Percentiles rank a stretch among this genome's conserved stretches.
These are phyloP conservation scores for Anodontia alba DNA, from an alignment of 2,888 invertebrate species.

Conservation along the genomic window DNA sequence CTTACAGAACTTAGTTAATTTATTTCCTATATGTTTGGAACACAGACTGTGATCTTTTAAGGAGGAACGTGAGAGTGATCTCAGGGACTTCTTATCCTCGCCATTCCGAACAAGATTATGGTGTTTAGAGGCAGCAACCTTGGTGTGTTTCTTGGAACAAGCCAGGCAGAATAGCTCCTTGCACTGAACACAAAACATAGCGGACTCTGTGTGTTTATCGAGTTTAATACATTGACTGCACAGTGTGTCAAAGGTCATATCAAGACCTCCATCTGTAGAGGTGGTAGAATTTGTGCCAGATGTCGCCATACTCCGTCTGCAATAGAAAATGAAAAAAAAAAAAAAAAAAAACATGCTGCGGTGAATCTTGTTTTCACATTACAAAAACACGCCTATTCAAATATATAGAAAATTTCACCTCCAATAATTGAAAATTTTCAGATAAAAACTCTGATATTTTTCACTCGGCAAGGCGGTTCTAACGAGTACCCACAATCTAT, in stretches of 20 bases:
- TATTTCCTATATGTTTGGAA: neutral
- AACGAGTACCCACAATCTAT: too few species aligned
- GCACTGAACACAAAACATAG: slow-evolving; percentile 9
- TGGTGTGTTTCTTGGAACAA: slow-evolving; percentile 3
- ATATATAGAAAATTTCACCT: too few species aligned
- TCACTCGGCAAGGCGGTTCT: too few species aligned
- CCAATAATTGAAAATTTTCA: too few species aligned
- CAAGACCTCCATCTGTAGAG: slow-evolving; percentile 1
- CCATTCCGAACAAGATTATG: neutral
- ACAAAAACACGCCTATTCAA: too few species aligned
- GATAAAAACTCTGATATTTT: too few species aligned
- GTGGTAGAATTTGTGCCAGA: neutral
- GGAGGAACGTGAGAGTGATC: neutral
- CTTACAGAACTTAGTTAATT: neutral
- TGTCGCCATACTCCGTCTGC: neutral
- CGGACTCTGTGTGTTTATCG: neutral
- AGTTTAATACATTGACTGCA: neutral
- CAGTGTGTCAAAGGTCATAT: neutral
- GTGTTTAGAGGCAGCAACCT: neutral
- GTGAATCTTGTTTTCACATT: too few species aligned
- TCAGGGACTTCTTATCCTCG: neutral
- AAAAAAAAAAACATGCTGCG: too few species aligned
- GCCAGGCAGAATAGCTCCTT: neutral
- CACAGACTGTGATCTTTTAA: neutral
- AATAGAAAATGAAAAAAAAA: neutral